Conservation (phyloP, 1,140 invertebrate genomes). For the Sinella curviseta region DNA sequence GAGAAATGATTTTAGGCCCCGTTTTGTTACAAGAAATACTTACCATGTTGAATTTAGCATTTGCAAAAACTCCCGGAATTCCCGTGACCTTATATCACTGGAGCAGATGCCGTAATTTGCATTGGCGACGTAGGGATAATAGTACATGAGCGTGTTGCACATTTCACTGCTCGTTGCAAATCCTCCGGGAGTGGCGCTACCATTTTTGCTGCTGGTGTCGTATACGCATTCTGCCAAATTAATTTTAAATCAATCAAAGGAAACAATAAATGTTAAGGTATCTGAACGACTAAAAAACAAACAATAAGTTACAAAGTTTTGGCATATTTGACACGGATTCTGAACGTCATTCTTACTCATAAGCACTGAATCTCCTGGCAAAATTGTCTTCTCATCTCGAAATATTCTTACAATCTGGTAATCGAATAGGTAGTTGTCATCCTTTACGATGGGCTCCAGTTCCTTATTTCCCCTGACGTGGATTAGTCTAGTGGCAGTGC, state of each 20-base stretch:
- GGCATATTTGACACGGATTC: too few species aligned
- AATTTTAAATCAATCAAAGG: too few species aligned
- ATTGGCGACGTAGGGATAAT: constrained; percentile 31
- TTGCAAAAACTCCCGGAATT: neutral
- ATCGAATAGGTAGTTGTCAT: constrained; percentile 67
- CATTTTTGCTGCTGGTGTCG: constrained; percentile 67
- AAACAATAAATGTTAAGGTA: neutral
- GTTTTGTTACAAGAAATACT: too few species aligned
- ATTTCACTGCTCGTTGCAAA: constrained; percentile 72
- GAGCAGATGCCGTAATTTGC: neutral
- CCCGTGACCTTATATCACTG: neutral
- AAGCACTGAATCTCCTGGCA: neutral
- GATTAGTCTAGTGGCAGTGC: too few species aligned
- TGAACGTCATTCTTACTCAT: neutral
- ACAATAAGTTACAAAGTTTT: too few species aligned
- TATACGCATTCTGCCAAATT: constrained; percentile 79
- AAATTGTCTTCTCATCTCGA: constrained; percentile 20
- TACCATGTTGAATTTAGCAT: neutral
- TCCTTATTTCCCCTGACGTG: constrained; percentile 66
- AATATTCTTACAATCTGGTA: constrained; percentile 58
- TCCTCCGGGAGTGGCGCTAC: constrained; percentile 83
- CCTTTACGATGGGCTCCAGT: constrained; percentile 65
- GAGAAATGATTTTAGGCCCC: too few species aligned
- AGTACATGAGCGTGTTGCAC: constrained; percentile 27
- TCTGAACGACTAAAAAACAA: too few species aligned